Evolutionary conservation across 1,140 invertebrate species (phyloP).

Genomic region (Thaumatotibia leucotreta): DNA sequence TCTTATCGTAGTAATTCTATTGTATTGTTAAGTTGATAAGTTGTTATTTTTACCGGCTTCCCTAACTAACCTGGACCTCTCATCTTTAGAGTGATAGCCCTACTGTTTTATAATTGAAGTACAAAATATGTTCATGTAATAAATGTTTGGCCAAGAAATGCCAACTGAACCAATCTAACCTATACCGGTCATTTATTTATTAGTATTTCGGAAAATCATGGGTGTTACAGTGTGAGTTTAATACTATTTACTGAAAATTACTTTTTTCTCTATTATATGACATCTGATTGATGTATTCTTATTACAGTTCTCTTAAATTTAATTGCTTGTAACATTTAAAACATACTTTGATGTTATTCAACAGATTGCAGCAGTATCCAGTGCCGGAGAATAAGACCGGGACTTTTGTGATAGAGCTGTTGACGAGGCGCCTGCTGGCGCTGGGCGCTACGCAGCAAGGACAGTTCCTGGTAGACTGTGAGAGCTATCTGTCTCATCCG

Average conservation of each 20-base stretch:
- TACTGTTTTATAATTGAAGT: neutral
- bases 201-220: slow-evolving; percentile 34
- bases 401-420: slow-evolving; percentile 88
- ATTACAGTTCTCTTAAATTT: neutral
- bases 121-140: neutral
- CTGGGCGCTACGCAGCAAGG: slow-evolving; percentile 92
- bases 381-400: slow-evolving; percentile 91
- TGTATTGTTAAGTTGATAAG: too few relatives aligned
- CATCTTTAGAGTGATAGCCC: neutral
- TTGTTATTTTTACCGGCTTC: neutral
- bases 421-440: slow-evolving; percentile 90
- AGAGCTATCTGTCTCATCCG: slow-evolving; percentile 91
- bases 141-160: neutral
- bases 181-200: neutral
- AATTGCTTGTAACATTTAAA: too few relatives aligned
- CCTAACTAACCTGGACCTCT: neutral
- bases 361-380: slow-evolving; percentile 87
- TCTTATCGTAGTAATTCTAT: too few relatives aligned
- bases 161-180: slow-evolving; percentile 3
- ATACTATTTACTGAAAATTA: slow-evolving; percentile 5
- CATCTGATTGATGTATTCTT: slow-evolving; percentile 2
- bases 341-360: slow-evolving; percentile 1
- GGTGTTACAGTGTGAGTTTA: slow-evolving; percentile 66
- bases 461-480: slow-evolving; percentile 95
- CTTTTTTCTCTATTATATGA: neutral